A percentile compares a stretch with the other conserved stretches of the same genome.
Conservation (phyloP, 1,140 invertebrate genomes). For the Dinothrombium tinctorium region DNA sequence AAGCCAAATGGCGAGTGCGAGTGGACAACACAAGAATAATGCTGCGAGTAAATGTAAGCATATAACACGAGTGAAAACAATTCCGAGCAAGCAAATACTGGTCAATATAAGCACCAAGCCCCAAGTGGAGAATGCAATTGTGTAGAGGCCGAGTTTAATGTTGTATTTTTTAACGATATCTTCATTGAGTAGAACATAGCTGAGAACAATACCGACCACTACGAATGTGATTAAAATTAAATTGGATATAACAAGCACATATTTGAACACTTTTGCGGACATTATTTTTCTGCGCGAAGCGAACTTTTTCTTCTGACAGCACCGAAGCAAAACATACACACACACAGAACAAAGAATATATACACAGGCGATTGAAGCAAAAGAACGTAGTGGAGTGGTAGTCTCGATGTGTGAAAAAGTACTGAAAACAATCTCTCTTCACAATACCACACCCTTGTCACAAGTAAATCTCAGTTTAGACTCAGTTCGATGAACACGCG, state of each 20-base stretch:
- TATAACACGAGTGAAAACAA: background rate
- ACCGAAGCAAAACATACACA: too few species aligned
- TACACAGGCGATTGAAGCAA: too few species aligned
- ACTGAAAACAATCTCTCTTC: too few species aligned
- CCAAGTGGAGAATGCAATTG: background rate
- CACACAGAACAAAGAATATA: too few species aligned
- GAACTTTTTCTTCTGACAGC: too few species aligned
- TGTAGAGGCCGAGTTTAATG: background rate
- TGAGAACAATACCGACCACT: constrained; percentile 1
- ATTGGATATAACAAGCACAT: background rate
- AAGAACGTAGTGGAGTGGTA: too few species aligned
- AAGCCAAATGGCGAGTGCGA: background rate
- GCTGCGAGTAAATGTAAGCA: constrained; percentile 2
- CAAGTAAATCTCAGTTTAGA: too few species aligned
- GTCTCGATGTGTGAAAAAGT: too few species aligned
- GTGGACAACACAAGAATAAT: background rate
- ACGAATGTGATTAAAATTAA: background rate
- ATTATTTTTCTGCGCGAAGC: too few species aligned
- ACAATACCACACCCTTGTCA: too few species aligned
- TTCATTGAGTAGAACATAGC: background rate
- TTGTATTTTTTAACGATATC: background rate
- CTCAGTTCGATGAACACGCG: too few species aligned
- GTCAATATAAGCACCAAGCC: background rate
- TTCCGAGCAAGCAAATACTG: constrained; percentile 2
- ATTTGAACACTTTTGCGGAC: constrained; percentile 4